These are phyloP conservation scores for Stercorarius parasiticus DNA, from an alignment of 2,113 vertebrate genomes.

Conservation along the genomic window DNA sequence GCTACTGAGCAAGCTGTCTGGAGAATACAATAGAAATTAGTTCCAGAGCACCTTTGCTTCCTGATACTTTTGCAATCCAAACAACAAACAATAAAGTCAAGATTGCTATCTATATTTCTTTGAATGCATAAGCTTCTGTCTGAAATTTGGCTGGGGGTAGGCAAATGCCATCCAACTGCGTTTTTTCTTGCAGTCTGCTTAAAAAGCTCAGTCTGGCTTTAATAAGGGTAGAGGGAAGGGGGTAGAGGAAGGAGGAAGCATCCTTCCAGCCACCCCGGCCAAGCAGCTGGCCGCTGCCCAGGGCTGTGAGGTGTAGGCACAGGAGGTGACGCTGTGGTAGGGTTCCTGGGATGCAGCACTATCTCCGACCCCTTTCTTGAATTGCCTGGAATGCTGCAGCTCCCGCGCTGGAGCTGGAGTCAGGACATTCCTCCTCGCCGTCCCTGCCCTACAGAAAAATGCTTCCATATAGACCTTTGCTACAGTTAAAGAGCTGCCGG, in stretches of 20 bases:
- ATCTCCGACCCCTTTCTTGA: neutral
- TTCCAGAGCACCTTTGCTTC: conserved; percentile 48
- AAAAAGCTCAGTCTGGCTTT: neutral
- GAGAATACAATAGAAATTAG: conserved; percentile 44
- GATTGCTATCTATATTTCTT: conserved; percentile 29
- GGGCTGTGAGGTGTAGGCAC: neutral
- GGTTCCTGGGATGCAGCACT: neutral
- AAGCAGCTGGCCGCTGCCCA: neutral
- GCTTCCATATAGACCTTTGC: neutral
- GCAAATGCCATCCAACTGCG: neutral
- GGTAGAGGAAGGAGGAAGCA: neutral
- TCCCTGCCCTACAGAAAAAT: neutral
- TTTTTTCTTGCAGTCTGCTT: neutral
- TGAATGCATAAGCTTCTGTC: neutral
- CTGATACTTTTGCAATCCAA: conserved; percentile 7
- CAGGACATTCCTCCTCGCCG: neutral
- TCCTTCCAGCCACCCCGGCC: neutral
- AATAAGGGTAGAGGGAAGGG: neutral
- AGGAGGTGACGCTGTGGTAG: neutral
- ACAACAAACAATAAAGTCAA: conserved; percentile 23
- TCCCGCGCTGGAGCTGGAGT: neutral
- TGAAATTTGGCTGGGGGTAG: neutral
- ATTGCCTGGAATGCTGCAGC: neutral
- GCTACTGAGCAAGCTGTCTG: conserved; percentile 7
- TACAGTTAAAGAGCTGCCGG: neutral